Conservation (phyloP, 2,888 invertebrate species). For the Stenoptilia bipunctidactyla region DNA sequence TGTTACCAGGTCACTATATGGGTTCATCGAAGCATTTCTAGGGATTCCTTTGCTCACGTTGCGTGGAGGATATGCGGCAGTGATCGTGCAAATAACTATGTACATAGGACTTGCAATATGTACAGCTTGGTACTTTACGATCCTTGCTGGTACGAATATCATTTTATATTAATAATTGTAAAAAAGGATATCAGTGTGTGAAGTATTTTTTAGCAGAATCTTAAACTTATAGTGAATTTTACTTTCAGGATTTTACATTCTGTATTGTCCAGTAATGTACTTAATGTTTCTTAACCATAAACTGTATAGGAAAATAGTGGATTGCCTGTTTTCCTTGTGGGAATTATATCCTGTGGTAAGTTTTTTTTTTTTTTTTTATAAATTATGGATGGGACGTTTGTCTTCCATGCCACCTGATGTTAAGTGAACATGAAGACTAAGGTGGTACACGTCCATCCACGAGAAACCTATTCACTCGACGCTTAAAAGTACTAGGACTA, state of each 20-base stretch:
- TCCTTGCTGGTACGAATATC: constrained; percentile 42
- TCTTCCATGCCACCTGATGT: no score
- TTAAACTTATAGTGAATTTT: no score
- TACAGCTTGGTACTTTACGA: constrained; percentile 54
- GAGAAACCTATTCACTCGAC: no score
- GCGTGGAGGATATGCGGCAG: constrained; percentile 12
- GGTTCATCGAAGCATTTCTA: no score
- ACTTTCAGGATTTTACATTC: constrained; percentile 66
- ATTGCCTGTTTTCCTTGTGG: constrained; percentile 83
- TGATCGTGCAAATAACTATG: no score
- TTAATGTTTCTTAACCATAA: constrained; percentile 78
- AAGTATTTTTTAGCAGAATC: no score
- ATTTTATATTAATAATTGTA: neutral
- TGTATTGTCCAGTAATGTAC: constrained; percentile 79
- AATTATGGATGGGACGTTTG: no score
- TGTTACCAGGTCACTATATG: no score
- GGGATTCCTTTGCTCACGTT: neutral
- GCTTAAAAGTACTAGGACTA: no score
- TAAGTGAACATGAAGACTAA: no score
- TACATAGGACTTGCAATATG: neutral
- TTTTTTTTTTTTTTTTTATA: no score
- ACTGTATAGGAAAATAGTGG: constrained; percentile 76
- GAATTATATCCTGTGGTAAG: constrained; percentile 86
- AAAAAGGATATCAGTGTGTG: neutral
- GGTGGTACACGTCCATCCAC: no score